Evolutionary conservation across 2,113 vertebrate species (phyloP).

Genomic region (human): DNA sequence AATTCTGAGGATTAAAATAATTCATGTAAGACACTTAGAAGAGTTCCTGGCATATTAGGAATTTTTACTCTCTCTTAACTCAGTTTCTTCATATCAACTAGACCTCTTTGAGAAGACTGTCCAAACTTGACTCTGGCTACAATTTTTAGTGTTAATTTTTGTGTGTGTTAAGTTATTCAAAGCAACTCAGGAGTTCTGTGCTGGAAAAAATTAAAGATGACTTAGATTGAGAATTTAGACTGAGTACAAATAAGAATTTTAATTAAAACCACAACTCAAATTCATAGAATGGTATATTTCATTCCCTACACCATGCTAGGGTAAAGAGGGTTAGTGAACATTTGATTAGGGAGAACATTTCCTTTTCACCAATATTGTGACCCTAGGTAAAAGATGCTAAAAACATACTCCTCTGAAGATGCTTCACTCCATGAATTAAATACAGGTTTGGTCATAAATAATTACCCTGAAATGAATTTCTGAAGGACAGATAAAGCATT

Average conservation of each 20-base stretch:
- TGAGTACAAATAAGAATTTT: background rate
- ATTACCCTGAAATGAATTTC: constrained; percentile 29
- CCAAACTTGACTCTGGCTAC: background rate
- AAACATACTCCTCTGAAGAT: background rate
- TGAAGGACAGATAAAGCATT: background rate
- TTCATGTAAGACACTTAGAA: background rate
- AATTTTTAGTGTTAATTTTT: background rate
- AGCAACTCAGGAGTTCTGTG: background rate
- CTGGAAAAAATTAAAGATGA: background rate
- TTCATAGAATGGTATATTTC: background rate
- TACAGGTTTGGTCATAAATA: background rate
- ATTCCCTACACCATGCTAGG: background rate
- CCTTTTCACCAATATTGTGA: background rate
- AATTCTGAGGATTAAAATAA: background rate
- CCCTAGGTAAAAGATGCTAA: background rate
- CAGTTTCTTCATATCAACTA: background rate
- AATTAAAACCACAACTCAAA: background rate
- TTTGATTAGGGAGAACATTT: background rate
- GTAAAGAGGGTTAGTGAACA: background rate
- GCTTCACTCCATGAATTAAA: background rate
- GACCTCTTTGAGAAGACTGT: background rate
- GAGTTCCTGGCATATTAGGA: background rate
- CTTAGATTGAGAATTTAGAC: background rate
- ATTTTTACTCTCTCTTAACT: background rate
- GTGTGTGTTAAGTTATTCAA: background rate